phyloP scores from a whole-genome alignment of 2,113 vertebrate genomes.

The Aleadryas rufinucha region DNA sequence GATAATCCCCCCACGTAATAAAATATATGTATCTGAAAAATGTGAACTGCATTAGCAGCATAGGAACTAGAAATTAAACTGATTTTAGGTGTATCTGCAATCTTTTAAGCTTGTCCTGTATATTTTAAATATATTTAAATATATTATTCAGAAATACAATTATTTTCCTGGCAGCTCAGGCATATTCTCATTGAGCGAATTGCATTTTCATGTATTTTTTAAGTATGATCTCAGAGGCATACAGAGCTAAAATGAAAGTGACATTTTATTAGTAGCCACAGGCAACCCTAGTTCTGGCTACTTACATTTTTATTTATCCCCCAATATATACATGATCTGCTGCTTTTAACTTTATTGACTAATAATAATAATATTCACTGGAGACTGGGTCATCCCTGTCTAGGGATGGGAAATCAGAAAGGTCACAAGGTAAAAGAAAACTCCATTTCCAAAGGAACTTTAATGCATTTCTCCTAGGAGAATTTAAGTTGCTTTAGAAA shows the following conservation, averaged over 20 bases:
- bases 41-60: background rate
- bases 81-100: background rate
- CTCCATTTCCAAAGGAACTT: constrained; percentile 19
- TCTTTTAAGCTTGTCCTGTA: background rate
- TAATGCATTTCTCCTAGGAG: constrained; percentile 15
- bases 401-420: background rate
- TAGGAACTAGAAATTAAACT: background rate
- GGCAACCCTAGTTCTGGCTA: background rate
- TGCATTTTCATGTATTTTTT: background rate
- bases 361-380: background rate
- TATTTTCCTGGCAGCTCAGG: background rate
- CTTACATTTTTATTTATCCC: constrained; percentile 5
- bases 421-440: constrained; percentile 42
- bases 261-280: constrained; percentile 2
- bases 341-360: constrained; percentile 34
- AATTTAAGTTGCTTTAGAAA: constrained; percentile 27
- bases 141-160: background rate
- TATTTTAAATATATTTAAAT: background rate
- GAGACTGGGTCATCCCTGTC: background rate
- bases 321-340: background rate
- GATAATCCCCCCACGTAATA: background rate
- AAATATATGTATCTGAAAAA: background rate
- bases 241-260: background rate
- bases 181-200: background rate
- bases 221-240: background rate